These are phyloP conservation scores for Caenorhabditis imperialis DNA, from an alignment of 2,888 invertebrate species.

Conservation along the genomic window DNA sequence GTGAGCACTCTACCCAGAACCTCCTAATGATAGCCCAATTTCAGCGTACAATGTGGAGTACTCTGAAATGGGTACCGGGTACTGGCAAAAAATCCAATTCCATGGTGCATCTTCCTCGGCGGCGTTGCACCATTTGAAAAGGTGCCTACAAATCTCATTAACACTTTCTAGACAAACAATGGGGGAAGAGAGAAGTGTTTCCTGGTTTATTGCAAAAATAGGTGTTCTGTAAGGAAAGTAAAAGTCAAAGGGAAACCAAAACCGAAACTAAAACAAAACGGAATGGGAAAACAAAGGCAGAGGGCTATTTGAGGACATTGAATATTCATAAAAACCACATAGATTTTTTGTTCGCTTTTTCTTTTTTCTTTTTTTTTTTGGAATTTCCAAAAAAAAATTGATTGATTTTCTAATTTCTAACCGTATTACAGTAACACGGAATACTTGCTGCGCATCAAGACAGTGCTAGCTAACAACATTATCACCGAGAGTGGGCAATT, in stretches of 20 bases:
- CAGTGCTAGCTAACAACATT: constrained; percentile 65
- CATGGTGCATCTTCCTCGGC: constrained; percentile 70
- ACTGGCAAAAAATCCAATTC: constrained; percentile 72
- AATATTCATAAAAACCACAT: constrained; percentile 13
- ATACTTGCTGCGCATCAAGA: constrained; percentile 74
- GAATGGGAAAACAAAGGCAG: not conserved
- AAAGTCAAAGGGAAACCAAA: not conserved
- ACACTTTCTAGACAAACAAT: too few species aligned
- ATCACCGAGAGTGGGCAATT: constrained; percentile 75
- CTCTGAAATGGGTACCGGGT: constrained; percentile 59
- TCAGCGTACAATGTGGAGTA: constrained; percentile 75
- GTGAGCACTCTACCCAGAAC: too few species aligned
- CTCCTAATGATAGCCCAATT: too few species aligned
- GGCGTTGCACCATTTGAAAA: constrained; percentile 68
- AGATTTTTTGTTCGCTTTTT: not conserved
- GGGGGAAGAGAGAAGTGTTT: too few species aligned
- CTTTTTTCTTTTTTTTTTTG: too few species aligned
- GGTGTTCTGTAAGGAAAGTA: too few species aligned
- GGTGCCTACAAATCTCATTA: constrained; percentile 58
- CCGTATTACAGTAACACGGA: constrained; percentile 73
- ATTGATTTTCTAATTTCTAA: not conserved
- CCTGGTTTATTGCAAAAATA: too few species aligned
- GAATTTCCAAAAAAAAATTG: not conserved
- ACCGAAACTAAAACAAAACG: not conserved
- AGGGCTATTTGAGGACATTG: not conserved